Evolutionary conservation across 2,113 vertebrate genomes (phyloP), one percentile per base, ranked within the genome.

Genomic region (Coryphaenoides rupestris): DNA sequence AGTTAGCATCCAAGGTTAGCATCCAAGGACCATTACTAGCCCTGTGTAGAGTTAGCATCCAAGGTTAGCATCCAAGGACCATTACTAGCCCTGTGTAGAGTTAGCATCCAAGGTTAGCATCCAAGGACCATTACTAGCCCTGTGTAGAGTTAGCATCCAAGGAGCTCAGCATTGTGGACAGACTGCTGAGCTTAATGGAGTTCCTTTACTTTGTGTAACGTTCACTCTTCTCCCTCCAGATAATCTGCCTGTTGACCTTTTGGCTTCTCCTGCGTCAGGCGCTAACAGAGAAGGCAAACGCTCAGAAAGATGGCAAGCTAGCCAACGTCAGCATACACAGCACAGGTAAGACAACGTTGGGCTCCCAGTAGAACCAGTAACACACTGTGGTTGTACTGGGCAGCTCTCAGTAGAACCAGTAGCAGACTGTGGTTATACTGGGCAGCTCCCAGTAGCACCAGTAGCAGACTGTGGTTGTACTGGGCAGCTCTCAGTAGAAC

Each of bases 261-360:
- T 98, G 96, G 95, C 89, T 98, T 58, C 88, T 98, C 74, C 85
- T 98, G 70, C 92, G 94, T 79, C 96, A 98, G 79, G 88, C 95
- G 1, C 86, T 96, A 53, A 96, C 93, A 5, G 96, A 98, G 86
- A 92, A 79, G 90, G 93, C 75, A 85, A 92, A 69, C 80, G 91
- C 58, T 46, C 67, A 78, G 68, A 71, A 84, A 24, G 60, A 86
- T 17, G 78, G 75, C 89, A 88, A 81, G 68, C 88, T 96, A 62
- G 92, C 92, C 55, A 87, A 92, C 66, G 88, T 97, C 85, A 93
- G 85, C 73, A 88, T 95, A 77, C 87, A 90, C 74, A 85, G 83
- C 56, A 89, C 91, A 82, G 95, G 95, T 96, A 89, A 92, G 81
- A 73, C 40, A 52, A 9, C 49, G 14, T 23, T 5, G 46, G 22